Evolutionary conservation across 2,797 vertebrate genomes (phyloP).

Genomic region (Anabas testudineus): DNA sequence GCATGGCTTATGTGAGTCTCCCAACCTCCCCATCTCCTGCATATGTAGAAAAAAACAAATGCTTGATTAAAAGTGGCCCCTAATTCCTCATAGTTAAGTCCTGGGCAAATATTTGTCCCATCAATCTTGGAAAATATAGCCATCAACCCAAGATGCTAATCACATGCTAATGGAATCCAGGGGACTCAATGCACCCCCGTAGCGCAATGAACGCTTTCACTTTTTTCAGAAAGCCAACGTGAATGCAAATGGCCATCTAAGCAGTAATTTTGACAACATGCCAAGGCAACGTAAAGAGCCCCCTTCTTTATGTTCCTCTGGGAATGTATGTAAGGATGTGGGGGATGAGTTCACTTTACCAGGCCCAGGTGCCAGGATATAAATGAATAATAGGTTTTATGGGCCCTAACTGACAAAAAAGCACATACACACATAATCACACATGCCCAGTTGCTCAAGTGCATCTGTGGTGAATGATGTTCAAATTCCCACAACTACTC

Average conservation of each 20-base stretch:
- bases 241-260: constrained; percentile 83
- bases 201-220: constrained; percentile 76
- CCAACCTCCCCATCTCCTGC: constrained; percentile 30
- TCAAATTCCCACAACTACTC: constrained; percentile 81
- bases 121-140: constrained; percentile 83
- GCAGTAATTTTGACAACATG: constrained; percentile 81
- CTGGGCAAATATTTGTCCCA: constrained; percentile 83
- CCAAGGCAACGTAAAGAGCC: constrained; percentile 84
- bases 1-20: not conserved
- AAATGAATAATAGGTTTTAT: constrained; percentile 84
- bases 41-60: constrained; percentile 52
- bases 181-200: constrained; percentile 75
- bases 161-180: constrained; percentile 81
- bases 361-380: constrained; percentile 83
- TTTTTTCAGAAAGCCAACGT: constrained; percentile 74
- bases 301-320: constrained; percentile 82
- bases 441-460: constrained; percentile 71
- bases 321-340: constrained; percentile 81
- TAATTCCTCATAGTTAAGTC: constrained; percentile 77
- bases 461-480: constrained; percentile 80
- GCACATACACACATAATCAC: constrained; percentile 72
- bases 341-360: constrained; percentile 82
- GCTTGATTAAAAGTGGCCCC: constrained; percentile 70
- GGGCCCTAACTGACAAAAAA: constrained; percentile 67
- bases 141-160: constrained; percentile 82